These are phyloP conservation scores for Leucoma salicis DNA, from an alignment of 2,888 invertebrate genomes.

Conservation along the genomic window DNA sequence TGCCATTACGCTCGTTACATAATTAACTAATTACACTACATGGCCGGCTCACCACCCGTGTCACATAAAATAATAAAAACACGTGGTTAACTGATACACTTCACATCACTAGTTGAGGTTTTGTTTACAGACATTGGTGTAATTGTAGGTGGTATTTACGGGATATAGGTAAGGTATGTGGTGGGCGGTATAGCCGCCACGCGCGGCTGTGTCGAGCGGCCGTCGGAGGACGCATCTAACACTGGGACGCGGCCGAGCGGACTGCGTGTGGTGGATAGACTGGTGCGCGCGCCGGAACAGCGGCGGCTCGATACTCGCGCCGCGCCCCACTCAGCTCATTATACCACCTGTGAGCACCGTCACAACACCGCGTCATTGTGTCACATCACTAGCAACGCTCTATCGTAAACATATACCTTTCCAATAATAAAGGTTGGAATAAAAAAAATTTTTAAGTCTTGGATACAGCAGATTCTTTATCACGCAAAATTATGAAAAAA, in stretches of 20 bases:
- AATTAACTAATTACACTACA: slow-evolving; percentile 58
- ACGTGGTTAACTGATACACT: slow-evolving; percentile 34
- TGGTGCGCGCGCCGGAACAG: slow-evolving; percentile 61
- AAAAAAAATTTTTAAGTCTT: too few relatives aligned
- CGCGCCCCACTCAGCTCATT: slow-evolving; percentile 68
- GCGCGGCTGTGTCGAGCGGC: slow-evolving; percentile 45
- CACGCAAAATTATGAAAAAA: too few relatives aligned
- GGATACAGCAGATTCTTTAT: too few relatives aligned
- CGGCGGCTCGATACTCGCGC: slow-evolving; percentile 54
- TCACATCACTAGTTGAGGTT: slow-evolving; percentile 39
- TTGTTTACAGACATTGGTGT: slow-evolving; percentile 44
- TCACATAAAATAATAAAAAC: slow-evolving; percentile 31
- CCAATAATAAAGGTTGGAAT: too few relatives aligned
- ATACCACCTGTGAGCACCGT: slow-evolving; percentile 78
- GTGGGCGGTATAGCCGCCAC: slow-evolving; percentile 52
- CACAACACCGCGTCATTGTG: slow-evolving; percentile 70
- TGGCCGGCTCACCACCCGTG: slow-evolving; percentile 28
- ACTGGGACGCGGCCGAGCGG: slow-evolving; percentile 54
- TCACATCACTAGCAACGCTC: slow-evolving; percentile 15
- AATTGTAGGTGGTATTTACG: slow-evolving; percentile 24
- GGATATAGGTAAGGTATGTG: slow-evolving; percentile 40
- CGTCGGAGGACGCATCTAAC: slow-evolving; percentile 47
- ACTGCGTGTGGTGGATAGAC: slow-evolving; percentile 57
- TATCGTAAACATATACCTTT: slow-evolving; percentile 17
- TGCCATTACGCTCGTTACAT: slow-evolving; percentile 45